Conservation (phyloP, 2,113 vertebrate species). For the Macroglossus sobrinus region DNA sequence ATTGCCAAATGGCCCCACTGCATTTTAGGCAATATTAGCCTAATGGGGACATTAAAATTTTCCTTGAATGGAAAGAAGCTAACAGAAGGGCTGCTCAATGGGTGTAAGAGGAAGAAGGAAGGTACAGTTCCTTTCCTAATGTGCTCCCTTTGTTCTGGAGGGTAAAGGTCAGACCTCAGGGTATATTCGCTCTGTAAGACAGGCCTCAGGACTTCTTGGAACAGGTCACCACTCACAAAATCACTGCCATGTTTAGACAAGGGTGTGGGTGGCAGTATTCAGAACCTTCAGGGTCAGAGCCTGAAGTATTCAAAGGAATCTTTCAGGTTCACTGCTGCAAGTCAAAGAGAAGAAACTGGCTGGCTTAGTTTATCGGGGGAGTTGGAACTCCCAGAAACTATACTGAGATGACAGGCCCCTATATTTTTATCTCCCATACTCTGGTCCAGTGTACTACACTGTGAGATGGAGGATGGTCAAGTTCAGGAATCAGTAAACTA, state of each 20-base stretch:
- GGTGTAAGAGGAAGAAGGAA: not conserved
- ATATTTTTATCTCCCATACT: not conserved
- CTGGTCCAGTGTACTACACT: not conserved
- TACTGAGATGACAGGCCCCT: not conserved
- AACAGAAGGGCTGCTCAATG: not conserved
- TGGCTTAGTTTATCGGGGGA: not conserved
- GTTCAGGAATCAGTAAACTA: not conserved
- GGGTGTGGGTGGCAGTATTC: no score
- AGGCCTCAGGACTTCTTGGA: not conserved
- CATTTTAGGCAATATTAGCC: not conserved
- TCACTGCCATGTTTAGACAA: not conserved
- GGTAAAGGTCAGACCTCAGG: not conserved
- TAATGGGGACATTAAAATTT: not conserved
- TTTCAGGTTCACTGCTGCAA: not conserved
- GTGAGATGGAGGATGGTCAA: no score
- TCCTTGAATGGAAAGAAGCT: not conserved
- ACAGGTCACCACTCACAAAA: not conserved
- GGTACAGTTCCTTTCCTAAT: not conserved
- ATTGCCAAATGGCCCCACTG: not conserved
- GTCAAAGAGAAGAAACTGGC: not conserved
- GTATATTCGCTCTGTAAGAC: accelerated
- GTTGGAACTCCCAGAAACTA: not conserved
- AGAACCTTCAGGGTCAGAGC: not conserved
- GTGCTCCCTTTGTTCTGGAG: not conserved
- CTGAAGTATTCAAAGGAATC: not conserved